These are phyloP conservation scores for Rhabditophanes sp. DNA, from an alignment of 2,888 invertebrate genomes.

Conservation along the genomic window DNA sequence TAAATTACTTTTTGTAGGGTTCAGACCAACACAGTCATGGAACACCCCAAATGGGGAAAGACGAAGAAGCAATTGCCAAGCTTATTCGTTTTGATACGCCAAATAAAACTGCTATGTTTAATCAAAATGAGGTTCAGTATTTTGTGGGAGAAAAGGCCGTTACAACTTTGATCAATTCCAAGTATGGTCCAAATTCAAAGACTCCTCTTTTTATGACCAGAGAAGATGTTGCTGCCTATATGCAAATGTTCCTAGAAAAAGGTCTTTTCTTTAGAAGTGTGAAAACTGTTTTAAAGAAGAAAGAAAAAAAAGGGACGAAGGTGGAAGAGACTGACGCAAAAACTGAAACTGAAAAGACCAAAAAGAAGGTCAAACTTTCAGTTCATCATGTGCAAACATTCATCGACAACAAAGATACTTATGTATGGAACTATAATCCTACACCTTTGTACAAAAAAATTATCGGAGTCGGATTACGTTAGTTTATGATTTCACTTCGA, in stretches of 20 bases:
- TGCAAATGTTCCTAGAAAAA: conserved; percentile 17
- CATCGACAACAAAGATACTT: conserved; percentile 66
- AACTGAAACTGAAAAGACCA: conserved; percentile 22
- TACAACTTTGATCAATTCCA: conserved; percentile 73
- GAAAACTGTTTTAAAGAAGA: conserved; percentile 38
- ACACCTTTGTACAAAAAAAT: conserved; percentile 48
- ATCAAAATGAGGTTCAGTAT: conserved; percentile 88
- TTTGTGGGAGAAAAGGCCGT: conserved; percentile 76
- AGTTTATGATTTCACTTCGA: conserved; percentile 2
- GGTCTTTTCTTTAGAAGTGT: conserved; percentile 37
- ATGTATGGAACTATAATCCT: conserved; percentile 51
- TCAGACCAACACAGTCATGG: too few relatives aligned
- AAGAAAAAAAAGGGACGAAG: conserved; percentile 47
- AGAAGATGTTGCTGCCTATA: conserved; percentile 12
- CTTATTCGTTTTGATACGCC: conserved; percentile 83
- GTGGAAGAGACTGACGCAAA: conserved; percentile 50
- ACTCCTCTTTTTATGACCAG: conserved; percentile 65
- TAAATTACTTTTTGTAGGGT: too few relatives aligned
- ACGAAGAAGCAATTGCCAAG: conserved; percentile 79
- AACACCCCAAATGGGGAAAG: too few relatives aligned
- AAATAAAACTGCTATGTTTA: conserved; percentile 82
- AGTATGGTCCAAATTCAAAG: conserved; percentile 58
- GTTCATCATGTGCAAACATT: conserved; percentile 74
- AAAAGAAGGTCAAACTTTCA: conserved; percentile 73
- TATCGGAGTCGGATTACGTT: conserved; percentile 48